Conservation (phyloP, 2,888 invertebrate genomes). For the Ptychoptera albimana region DNA sequence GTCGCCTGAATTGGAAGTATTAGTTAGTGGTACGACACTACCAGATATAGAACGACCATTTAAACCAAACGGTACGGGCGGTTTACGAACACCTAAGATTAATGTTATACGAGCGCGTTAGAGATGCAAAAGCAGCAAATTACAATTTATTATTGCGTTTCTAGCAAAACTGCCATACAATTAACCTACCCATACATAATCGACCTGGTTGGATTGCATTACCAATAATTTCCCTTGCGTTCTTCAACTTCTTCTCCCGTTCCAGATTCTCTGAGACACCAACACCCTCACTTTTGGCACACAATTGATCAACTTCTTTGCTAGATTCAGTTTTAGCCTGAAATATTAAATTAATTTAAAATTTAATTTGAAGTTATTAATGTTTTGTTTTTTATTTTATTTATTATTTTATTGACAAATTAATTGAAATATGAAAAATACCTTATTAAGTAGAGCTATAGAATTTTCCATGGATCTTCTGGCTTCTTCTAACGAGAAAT, state of each 20-base stretch:
- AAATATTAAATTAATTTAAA: not conserved
- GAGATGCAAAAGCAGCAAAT: too few species aligned
- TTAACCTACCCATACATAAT: constrained; percentile 14
- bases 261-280: constrained; percentile 28
- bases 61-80: constrained; percentile 46
- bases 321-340: constrained; percentile 28
- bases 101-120: too few species aligned
- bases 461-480: constrained; percentile 43
- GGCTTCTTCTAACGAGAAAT: constrained; percentile 39
- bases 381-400: too few species aligned
- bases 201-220: constrained; percentile 41
- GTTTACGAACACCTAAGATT: constrained; percentile 36
- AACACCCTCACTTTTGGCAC: constrained; percentile 27
- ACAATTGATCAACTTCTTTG: constrained; percentile 29
- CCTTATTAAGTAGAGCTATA: constrained; percentile 40
- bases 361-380: too few species aligned
- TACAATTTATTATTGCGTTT: too few species aligned
- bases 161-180: too few species aligned
- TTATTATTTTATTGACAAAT: too few species aligned
- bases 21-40: constrained; percentile 23
- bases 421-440: too few species aligned
- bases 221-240: constrained; percentile 56
- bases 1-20: constrained; percentile 6
- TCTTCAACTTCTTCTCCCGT: constrained; percentile 41
- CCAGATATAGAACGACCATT: constrained; percentile 41